These are phyloP conservation scores for Heliconius himera DNA, from an alignment of 1,140 invertebrate genomes.

Conservation along the genomic window DNA sequence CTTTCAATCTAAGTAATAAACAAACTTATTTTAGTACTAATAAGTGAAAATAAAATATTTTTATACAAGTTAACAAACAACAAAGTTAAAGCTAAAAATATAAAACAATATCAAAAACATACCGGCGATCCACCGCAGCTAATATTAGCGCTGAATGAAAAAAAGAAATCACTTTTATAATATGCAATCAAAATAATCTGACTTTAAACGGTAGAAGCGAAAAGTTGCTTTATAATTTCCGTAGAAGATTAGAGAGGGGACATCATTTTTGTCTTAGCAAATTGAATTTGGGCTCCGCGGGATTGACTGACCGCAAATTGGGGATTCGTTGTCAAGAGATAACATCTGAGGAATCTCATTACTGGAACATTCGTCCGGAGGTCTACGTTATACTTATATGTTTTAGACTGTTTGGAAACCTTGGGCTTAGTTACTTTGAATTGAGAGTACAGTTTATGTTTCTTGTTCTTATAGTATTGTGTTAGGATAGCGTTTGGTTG, in stretches of 20 bases:
- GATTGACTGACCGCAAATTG: constrained; percentile 78
- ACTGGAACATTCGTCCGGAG: constrained; percentile 61
- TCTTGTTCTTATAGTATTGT: neutral
- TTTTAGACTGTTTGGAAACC: constrained; percentile 33
- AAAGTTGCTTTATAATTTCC: constrained; percentile 55
- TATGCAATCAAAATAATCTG: constrained; percentile 34
- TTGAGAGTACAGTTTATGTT: constrained; percentile 30
- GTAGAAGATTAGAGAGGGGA: constrained; percentile 51
- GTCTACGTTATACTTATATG: constrained; percentile 27
- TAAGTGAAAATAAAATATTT: neutral
- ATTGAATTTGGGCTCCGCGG: constrained; percentile 69
- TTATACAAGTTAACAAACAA: neutral
- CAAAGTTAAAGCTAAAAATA: neutral
- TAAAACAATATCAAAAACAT: neutral
- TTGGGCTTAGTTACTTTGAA: constrained; percentile 33
- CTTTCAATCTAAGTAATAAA: too few species aligned
- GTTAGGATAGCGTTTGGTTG: neutral
- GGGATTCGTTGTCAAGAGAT: constrained; percentile 76
- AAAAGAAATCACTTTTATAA: constrained; percentile 30
- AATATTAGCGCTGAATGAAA: constrained; percentile 14
- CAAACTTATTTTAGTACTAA: neutral
- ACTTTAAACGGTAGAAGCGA: constrained; percentile 33
- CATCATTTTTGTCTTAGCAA: constrained; percentile 72
- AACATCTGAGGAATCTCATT: constrained; percentile 77
- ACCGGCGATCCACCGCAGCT: neutral